These are phyloP conservation scores for Axea sp. DNA, from an alignment of 2,888 invertebrate genomes.

Conservation along the genomic window DNA sequence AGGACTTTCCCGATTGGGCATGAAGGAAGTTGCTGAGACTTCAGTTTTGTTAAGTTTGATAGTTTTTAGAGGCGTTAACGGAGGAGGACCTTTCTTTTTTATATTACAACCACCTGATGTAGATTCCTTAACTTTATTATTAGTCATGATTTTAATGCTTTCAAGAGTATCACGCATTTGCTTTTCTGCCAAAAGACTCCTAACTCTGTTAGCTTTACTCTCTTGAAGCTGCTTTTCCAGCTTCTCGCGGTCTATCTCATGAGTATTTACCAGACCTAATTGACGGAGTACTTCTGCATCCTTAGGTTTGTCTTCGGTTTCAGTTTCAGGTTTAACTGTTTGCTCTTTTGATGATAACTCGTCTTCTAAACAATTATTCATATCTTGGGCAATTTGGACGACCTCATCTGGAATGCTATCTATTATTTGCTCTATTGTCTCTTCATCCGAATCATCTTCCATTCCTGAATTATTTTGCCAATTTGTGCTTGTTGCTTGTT, in stretches of 20 bases:
- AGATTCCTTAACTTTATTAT: slow-evolving; percentile 54
- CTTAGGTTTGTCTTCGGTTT: slow-evolving; percentile 60
- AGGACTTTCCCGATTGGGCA: slow-evolving; percentile 70
- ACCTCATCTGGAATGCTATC: slow-evolving; percentile 73
- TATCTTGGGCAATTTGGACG: slow-evolving; percentile 69
- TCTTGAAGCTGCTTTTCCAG: slow-evolving; percentile 73
- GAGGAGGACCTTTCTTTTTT: slow-evolving; percentile 74
- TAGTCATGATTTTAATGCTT: slow-evolving; percentile 70
- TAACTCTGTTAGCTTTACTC: slow-evolving; percentile 73
- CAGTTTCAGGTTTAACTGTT: slow-evolving; percentile 7
- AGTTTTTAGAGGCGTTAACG: slow-evolving; percentile 70
- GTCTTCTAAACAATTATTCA: slow-evolving; percentile 45
- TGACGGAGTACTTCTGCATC: slow-evolving; percentile 73
- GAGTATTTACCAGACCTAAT: slow-evolving; percentile 71
- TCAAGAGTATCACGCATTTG: slow-evolving; percentile 74
- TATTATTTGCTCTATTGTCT: slow-evolving; percentile 73
- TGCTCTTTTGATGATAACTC: slow-evolving; percentile 25
- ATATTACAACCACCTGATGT: slow-evolving; percentile 12
- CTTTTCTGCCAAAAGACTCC: slow-evolving; percentile 74
- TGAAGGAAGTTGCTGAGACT: slow-evolving; percentile 54
- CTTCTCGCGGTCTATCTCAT: slow-evolving; percentile 71
- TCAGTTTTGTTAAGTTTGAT: slow-evolving; percentile 63
- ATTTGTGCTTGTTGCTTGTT: slow-evolving; percentile 36
- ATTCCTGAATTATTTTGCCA: slow-evolving; percentile 50
- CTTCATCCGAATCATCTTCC: slow-evolving; percentile 62